phyloP scores from a whole-genome alignment of 1,140 invertebrate species.

The Diprion similis region DNA sequence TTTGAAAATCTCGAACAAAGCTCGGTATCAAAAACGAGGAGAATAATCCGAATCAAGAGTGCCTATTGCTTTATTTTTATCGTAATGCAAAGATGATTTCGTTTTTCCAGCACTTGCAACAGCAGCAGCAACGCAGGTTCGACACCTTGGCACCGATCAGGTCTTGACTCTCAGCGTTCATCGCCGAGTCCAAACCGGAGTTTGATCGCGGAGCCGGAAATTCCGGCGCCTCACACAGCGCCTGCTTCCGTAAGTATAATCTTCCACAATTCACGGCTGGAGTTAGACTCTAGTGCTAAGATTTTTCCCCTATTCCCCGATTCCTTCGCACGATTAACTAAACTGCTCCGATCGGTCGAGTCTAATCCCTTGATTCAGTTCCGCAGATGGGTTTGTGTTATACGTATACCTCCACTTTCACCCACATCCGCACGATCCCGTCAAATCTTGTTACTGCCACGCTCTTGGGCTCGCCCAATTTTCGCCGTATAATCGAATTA shows the following conservation, averaged over 20 bases:
- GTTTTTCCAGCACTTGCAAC: not conserved
- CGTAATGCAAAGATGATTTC: no score
- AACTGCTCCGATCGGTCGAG: not conserved
- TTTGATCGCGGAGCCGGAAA: slow-evolving; percentile 43
- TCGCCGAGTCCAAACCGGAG: slow-evolving; percentile 50
- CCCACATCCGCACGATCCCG: no score
- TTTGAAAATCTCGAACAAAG: no score
- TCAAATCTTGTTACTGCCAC: no score
- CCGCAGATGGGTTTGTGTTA: no score
- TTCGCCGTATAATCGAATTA: no score
- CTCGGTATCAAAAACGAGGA: no score
- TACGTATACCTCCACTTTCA: no score
- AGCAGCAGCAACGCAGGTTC: slow-evolving; percentile 43
- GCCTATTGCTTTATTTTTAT: no score
- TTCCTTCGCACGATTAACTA: not conserved
- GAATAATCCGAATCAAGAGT: no score
- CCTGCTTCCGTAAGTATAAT: slow-evolving; percentile 53
- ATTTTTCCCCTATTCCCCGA: not conserved
- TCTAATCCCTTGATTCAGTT: no score
- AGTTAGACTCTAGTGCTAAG: not conserved
- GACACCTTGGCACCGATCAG: slow-evolving; percentile 42
- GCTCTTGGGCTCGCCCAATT: no score
- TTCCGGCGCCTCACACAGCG: slow-evolving; percentile 49
- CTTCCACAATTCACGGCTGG: not conserved
- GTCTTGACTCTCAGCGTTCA: slow-evolving; percentile 49